A percentile compares a stretch with the other conserved stretches of the same genome.
These are phyloP conservation scores for Microctonus hyperodae DNA, from an alignment of 2,888 invertebrate genomes.

Conservation along the genomic window DNA sequence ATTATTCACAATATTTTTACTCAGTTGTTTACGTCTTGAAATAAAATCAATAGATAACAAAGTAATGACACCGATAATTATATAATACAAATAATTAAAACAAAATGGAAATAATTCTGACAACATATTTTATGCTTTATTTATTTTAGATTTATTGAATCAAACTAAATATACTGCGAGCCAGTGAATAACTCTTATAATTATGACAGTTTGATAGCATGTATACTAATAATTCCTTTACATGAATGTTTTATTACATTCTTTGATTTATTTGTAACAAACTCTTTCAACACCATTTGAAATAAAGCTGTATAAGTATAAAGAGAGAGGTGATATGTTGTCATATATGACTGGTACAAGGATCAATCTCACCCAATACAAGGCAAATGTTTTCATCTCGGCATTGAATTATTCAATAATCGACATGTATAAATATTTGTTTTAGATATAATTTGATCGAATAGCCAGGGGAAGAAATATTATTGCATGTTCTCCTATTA, in stretches of 20 bases:
- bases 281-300: background rate
- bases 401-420: constrained; percentile 8
- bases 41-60: constrained; percentile 43
- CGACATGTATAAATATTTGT: too few relatives aligned
- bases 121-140: constrained; percentile 40
- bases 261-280: too few relatives aligned
- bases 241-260: too few relatives aligned
- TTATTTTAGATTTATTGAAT: background rate
- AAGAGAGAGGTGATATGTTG: background rate
- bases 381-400: background rate
- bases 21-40: constrained; percentile 12
- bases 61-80: constrained; percentile 52
- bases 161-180: too few relatives aligned
- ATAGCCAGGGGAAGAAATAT: too few relatives aligned
- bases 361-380: background rate
- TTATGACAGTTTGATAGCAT: too few relatives aligned
- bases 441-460: too few relatives aligned
- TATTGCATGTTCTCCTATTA: too few relatives aligned
- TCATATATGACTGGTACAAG: background rate
- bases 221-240: background rate
- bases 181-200: too few relatives aligned
- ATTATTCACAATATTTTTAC: constrained; percentile 17
- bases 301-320: too few relatives aligned
- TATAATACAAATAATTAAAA: constrained; percentile 59
- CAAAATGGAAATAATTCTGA: constrained; percentile 58